A percentile compares a stretch with the other conserved stretches of the same genome.
Conservation (phyloP, 2,797 vertebrate genomes). For the Schizopygopsis pylzovi region DNA sequence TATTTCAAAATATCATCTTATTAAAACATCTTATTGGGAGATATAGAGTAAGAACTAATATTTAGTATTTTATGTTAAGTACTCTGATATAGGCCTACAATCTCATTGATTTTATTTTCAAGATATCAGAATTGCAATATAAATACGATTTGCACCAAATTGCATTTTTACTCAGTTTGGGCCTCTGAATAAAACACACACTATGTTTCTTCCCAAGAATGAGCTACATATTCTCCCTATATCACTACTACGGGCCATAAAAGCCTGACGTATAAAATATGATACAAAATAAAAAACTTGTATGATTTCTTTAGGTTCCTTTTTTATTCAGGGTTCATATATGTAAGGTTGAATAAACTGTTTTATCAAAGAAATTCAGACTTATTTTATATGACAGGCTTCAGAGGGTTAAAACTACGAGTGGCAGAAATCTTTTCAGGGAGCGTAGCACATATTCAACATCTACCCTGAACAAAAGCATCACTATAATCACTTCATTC, state of each 20-base stretch:
- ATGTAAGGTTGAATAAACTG: not conserved
- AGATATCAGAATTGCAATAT: not conserved
- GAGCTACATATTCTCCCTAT: not conserved
- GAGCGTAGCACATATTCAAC: not conserved
- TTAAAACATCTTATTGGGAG: not conserved
- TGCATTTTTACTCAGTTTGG: not conserved
- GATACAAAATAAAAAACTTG: not conserved
- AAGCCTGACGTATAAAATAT: not conserved
- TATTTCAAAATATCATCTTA: not conserved
- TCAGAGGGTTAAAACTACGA: slow-evolving; percentile 38
- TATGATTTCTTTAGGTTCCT: not conserved
- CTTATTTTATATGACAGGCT: not conserved
- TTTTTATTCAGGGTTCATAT: not conserved
- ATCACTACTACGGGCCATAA: not conserved
- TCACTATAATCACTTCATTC: slow-evolving; percentile 50
- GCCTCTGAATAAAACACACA: not conserved
- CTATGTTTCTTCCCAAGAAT: not conserved
- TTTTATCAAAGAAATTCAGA: not conserved
- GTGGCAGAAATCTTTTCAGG: not conserved
- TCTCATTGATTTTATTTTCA: not conserved
- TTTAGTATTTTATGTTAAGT: not conserved
- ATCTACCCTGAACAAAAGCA: slow-evolving; percentile 14
- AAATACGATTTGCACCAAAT: not conserved
- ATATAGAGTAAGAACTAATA: not conserved
- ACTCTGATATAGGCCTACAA: not conserved